Evolutionary conservation across 2,888 invertebrate species (phyloP).

Genomic region (Urechis unicinctus): DNA sequence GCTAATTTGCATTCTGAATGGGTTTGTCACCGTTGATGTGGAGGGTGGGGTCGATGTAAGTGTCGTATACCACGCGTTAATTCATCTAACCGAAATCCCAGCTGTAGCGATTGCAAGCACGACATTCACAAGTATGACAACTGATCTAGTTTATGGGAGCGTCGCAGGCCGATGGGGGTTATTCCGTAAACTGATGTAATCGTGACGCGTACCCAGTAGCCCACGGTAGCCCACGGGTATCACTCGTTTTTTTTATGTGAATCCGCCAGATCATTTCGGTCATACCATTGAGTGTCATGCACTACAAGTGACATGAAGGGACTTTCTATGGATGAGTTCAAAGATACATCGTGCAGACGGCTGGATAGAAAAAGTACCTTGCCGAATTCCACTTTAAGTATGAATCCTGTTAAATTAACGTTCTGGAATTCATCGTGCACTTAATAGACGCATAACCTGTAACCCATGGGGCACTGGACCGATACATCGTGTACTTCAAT

Average conservation of each 20-base stretch:
- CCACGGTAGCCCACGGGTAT: too few species aligned
- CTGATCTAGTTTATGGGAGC: slow-evolving; percentile 22
- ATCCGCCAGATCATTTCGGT: too few species aligned
- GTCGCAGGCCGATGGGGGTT: slow-evolving; percentile 13
- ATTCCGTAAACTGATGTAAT: slow-evolving; percentile 23
- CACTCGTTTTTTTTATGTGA: too few species aligned
- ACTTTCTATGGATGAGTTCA: too few species aligned
- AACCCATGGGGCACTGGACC: slow-evolving; percentile 21
- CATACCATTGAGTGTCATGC: too few species aligned
- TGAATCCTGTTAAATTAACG: too few species aligned
- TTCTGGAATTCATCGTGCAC: too few species aligned
- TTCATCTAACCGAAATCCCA: slow-evolving; percentile 19
- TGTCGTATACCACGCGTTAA: slow-evolving; percentile 15
- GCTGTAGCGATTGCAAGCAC: slow-evolving; percentile 20
- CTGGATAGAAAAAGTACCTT: too few species aligned
- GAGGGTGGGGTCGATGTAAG: slow-evolving; percentile 17
- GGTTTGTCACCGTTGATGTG: slow-evolving; percentile 22
- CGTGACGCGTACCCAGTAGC: slow-evolving; percentile 18
- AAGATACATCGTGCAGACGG: too few species aligned
- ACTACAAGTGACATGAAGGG: too few species aligned
- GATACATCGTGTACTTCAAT: slow-evolving; percentile 20
- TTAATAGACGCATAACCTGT: too few species aligned
- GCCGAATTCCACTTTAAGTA: too few species aligned
- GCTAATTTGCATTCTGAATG: slow-evolving; percentile 12
- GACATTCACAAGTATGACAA: slow-evolving; percentile 23